A percentile compares a stretch with the other conserved stretches of the same genome.
phyloP scores from a whole-genome alignment of 2,888 invertebrate species.

The Xestia c-nigrum region DNA sequence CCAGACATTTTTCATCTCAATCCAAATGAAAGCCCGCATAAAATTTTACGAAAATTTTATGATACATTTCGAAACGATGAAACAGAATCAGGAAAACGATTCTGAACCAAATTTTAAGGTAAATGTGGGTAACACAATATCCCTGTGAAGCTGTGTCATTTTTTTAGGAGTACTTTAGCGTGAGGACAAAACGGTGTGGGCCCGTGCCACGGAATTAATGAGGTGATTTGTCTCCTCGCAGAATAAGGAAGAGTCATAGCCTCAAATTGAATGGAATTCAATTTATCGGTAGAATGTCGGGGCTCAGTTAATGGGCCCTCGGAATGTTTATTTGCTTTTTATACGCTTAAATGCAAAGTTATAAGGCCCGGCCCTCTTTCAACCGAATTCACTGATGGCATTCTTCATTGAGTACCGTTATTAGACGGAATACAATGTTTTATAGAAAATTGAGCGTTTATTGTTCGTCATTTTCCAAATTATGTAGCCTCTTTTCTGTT shows the following conservation, averaged over 20 bases:
- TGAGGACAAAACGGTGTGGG: conserved; percentile 71
- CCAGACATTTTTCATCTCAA: not conserved
- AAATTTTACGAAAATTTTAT: not conserved
- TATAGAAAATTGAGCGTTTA: conserved; percentile 25
- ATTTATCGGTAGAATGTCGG: conserved; percentile 69
- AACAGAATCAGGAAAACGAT: conserved; percentile 25
- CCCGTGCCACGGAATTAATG: conserved; percentile 83
- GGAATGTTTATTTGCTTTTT: conserved; percentile 74
- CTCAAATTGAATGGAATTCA: conserved; percentile 81
- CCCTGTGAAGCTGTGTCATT: conserved; percentile 41
- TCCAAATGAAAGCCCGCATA: not conserved
- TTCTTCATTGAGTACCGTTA: conserved; percentile 50
- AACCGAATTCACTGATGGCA: conserved; percentile 51
- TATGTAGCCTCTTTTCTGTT: conserved; percentile 36
- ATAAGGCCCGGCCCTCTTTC: conserved; percentile 49
- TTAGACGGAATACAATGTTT: conserved; percentile 46
- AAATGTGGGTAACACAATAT: conserved; percentile 41
- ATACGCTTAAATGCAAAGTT: conserved; percentile 64
- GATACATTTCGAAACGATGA: not conserved
- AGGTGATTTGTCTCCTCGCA: conserved; percentile 80
- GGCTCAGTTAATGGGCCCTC: conserved; percentile 69
- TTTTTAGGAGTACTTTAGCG: conserved; percentile 64
- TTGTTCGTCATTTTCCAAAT: conserved; percentile 37
- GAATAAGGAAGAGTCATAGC: conserved; percentile 73
- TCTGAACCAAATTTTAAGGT: conserved; percentile 37